Evolutionary conservation across 2,888 invertebrate genomes (phyloP).

Genomic region (Notocelia uddmanniana): DNA sequence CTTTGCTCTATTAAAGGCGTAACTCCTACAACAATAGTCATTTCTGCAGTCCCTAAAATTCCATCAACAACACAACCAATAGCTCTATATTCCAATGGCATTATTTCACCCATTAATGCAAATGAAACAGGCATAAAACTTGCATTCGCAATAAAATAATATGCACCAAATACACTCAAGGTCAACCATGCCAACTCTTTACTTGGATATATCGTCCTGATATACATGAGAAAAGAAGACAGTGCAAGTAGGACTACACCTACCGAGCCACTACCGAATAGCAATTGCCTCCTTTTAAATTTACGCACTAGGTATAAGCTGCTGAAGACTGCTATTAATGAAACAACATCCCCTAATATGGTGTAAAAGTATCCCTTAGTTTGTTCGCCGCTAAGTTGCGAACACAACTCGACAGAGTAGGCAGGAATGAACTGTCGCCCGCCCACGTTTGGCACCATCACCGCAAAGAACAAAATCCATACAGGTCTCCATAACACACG

Average conservation of each 20-base stretch:
- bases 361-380: conserved; percentile 38
- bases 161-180: conserved; percentile 16
- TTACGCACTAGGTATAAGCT: conserved; percentile 2
- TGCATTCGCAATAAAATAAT: conserved; percentile 22
- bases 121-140: conserved; percentile 29
- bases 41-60: neutral
- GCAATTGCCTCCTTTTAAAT: conserved; percentile 22
- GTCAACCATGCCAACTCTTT: conserved; percentile 22
- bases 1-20: conserved; percentile 24
- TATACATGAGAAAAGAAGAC: neutral
- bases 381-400: conserved; percentile 35
- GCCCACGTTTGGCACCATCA: conserved; percentile 26
- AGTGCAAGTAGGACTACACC: neutral
- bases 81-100: conserved; percentile 42
- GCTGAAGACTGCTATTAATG: conserved; percentile 2
- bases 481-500: conserved; percentile 42
- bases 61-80: conserved; percentile 38
- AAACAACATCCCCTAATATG: conserved; percentile 9
- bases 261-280: conserved; percentile 11
- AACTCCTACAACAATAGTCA: neutral
- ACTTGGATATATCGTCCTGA: conserved; percentile 6
- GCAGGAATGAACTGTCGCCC: conserved; percentile 37
- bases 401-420: conserved; percentile 36
- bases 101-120: conserved; percentile 40
- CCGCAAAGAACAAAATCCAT: conserved; percentile 18